Base-by-base conservation (phyloP, 2,888 invertebrate species). In the Dryomyza anilis region DNA sequence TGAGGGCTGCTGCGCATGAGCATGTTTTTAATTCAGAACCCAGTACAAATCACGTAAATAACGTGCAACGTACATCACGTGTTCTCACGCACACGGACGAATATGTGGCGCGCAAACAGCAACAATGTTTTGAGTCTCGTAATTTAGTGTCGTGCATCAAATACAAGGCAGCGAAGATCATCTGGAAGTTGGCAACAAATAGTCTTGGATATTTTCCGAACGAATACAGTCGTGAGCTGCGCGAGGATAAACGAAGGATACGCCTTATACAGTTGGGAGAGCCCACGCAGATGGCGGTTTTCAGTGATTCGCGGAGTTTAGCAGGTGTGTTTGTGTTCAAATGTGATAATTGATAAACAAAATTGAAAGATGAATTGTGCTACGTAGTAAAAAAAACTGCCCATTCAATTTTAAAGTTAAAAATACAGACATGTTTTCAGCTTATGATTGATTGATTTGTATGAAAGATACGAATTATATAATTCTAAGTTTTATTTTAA, bases 111-210 rank as follows among this genome's bases (percentile, higher is more conserved):
- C 72, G 73, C 8, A 79, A 77, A 65, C 80, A 81, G 70, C 75
- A 73, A 19, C 75, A 78, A 52, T 83, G 82, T 67, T 76, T 80
- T 50, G 73, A 74, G 39, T 74, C 76, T 8, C 78, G 77, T 4
- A 76, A 74, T 33, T 67, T 83, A 27, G 72, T 78, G 36, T 77
- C 82, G 56, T 83, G 82, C 71, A 73, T 83, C 16, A 82, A 81
- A 70, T 83, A 81, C 62, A 81, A 78, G 65, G 75, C 77, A 14
- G 75, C 78, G 1, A 80, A 77, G 62, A 72, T 80, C 4, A 64
- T 82, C 30, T 80, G 80, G 80, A 79, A 76, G 61, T 59, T 82
- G 63, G 82, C 82, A 53, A 81, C 78, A 19, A 82, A 82, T 59
- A 72, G 76, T 39, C 60, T 78, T 67, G 80, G 81, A 27, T 81